These are phyloP conservation scores for Anas bahamensis DNA, from an alignment of 2,797 vertebrate species.

Conservation along the genomic window DNA sequence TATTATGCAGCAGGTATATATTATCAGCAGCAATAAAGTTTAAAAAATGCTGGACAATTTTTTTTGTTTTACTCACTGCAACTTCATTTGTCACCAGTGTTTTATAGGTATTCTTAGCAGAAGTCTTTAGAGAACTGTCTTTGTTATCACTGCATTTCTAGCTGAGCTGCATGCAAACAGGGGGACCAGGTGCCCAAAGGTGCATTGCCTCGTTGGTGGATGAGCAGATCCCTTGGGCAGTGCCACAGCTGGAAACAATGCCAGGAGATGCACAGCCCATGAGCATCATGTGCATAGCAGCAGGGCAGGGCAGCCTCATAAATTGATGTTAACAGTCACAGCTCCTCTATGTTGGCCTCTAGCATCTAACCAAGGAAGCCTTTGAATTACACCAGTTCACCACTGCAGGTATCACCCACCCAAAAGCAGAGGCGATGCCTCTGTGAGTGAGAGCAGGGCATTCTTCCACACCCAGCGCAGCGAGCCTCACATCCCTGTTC, in stretches of 20 bases:
- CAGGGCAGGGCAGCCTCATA: not conserved
- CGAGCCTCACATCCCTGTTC: not conserved
- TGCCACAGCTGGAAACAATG: not conserved
- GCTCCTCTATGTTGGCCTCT: not conserved
- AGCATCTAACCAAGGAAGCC: not conserved
- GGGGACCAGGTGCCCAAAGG: not conserved
- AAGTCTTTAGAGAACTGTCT: not conserved
- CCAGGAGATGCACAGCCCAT: not conserved
- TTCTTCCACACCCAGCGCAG: not conserved
- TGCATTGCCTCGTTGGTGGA: not conserved
- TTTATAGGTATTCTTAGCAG: not conserved
- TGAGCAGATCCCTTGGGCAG: not conserved
- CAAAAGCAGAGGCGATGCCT: not conserved
- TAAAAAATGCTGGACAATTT: not conserved
- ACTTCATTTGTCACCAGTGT: not conserved
- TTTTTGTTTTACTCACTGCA: not conserved
- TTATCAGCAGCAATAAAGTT: not conserved
- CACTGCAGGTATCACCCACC: not conserved
- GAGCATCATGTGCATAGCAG: not conserved
- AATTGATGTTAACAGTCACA: not conserved
- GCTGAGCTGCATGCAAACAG: not conserved
- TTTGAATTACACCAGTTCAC: not conserved
- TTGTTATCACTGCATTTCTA: not conserved
- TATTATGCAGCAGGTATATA: not conserved
- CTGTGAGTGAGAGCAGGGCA: not conserved